Base-by-base conservation (phyloP, 2,888 invertebrate species). In the Craniophora ligustri region DNA sequence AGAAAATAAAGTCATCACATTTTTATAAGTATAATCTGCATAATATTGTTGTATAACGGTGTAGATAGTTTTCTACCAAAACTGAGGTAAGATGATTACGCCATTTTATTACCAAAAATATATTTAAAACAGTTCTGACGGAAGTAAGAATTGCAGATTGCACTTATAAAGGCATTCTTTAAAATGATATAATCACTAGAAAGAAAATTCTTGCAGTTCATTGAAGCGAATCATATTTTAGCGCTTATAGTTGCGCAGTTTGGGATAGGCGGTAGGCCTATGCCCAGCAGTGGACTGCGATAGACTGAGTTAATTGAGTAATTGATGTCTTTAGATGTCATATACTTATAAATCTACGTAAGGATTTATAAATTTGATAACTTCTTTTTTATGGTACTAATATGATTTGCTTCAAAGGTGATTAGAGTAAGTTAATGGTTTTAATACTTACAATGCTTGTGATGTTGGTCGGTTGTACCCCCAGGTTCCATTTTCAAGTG, bases 381-480 rank as follows among this genome's bases (percentile, higher is more conserved):
- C 7, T 21, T 5, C 28, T 30, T 28, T 0, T 26, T 1, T n/a
- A n/a, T n/a, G n/a, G n/a, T n/a, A n/a, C n/a, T 31, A 23, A 6
- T 11, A 38, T 1, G 18, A 44, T 46, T 58, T 23, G 34, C 53
- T 69, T 49, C 46, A 69, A 58, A 11, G 5, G 46, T 61, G 26
- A 40, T 18, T n/a, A 2, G 32, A 15, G 16, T 23, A 18, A 49
- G 47, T 54, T 41, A 64, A 49, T 47, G 13, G 1, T 41, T 56
- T 58, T 60, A 64, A 67, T 68, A 79, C 78, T 81, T 74, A 75
- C 77, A 47, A 36, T n/a, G n/a, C n/a, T 39, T 5, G 8, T 28
- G 6, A 18, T 28, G 36, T 7, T 8, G 67, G 60, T 66, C 51
- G 50, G 10, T 51, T 42, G 56, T 50, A 59, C 66, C 65, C 53